Base-by-base conservation (phyloP, 2,797 vertebrate species). In the Labeo calbasu region DNA sequence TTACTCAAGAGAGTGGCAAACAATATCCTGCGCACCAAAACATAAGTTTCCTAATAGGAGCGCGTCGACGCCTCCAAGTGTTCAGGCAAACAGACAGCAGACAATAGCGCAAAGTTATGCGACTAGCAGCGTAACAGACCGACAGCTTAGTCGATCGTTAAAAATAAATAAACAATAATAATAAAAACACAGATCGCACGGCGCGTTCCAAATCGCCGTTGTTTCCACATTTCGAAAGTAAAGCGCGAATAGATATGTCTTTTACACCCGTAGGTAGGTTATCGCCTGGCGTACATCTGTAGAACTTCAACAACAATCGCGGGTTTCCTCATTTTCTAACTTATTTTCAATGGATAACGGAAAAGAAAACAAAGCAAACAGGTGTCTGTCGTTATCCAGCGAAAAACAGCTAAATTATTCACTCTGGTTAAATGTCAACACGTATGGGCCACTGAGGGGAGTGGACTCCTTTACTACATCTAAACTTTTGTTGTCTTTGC, bases 31-130 rank as follows among this genome's bases (percentile, higher is more conserved):
- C 53, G 66, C 14, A 71, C 83, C 76, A 87, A 55, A 72, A 78
- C 55, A 78, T 2, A 85, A 65, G 71, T 76, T 84, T 82, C 81
- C 57, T 25, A 65, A 84, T 70, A 8, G 79, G 87, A 80, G 87
- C 93, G 91, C 93, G 92, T 82, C 92, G 92, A 88, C 73, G 94
- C 91, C 12, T 10, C 9, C 51, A 40, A 25, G 36, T 59, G 73
- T 68, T 63, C 72, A 43, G 40, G 3, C 51, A 32, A 17, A n/a
- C 40, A 70, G 40, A 79, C 36, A 48, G 66, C 65, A 79, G 61
- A 65, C 86, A 80, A 59, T 69, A 70, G 78, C 69, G 9, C 40
- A 17, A 81, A 63, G 72, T 53, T 50, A 17, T 1, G 28, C 61
- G 43, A 50, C 6, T 15, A 32, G 14, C n/a, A 28, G 23, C 12